Percentiles rank a stretch among this genome's conserved stretches.
Conservation (phyloP, 2,888 invertebrate species). For the Phortica okadai region DNA sequence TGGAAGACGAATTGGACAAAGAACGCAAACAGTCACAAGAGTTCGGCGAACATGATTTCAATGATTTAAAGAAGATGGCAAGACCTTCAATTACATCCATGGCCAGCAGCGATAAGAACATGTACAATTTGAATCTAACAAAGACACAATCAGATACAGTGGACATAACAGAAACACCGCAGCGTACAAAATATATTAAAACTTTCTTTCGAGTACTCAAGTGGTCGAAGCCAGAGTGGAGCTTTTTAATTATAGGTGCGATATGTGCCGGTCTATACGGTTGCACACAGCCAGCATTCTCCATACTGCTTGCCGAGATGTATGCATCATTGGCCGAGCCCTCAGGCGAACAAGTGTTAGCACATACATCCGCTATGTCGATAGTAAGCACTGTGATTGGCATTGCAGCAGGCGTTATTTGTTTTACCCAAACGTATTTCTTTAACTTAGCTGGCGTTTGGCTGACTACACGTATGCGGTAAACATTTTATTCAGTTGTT, state of each 20-base stretch:
- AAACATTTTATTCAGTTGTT: background rate
- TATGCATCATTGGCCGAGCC: conserved; percentile 77
- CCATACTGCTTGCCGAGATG: conserved; percentile 85
- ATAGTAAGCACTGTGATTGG: conserved; percentile 82
- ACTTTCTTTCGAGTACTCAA: conserved; percentile 79
- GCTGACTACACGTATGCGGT: conserved; percentile 81
- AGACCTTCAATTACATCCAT: conserved; percentile 47
- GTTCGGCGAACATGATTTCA: conserved; percentile 35
- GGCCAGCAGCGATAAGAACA: conserved; percentile 50
- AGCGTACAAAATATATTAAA: conserved; percentile 51
- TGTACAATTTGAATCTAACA: conserved; percentile 49
- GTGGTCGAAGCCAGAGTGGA: conserved; percentile 81
- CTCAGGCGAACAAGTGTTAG: conserved; percentile 78
- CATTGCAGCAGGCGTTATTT: conserved; percentile 80
- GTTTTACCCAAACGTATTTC: conserved; percentile 84
- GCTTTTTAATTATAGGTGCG: conserved; percentile 80
- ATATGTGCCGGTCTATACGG: conserved; percentile 83
- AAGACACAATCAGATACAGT: conserved; percentile 28
- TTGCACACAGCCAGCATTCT: conserved; percentile 84
- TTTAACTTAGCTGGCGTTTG: conserved; percentile 87
- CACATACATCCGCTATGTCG: conserved; percentile 79
- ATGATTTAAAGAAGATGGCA: background rate
- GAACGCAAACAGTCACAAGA: conserved; percentile 55
- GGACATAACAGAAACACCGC: conserved; percentile 17
- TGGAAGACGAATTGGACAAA: conserved; percentile 41